phyloP scores from a whole-genome alignment of 2,797 vertebrate species.

The Luscinia megarhynchos region DNA sequence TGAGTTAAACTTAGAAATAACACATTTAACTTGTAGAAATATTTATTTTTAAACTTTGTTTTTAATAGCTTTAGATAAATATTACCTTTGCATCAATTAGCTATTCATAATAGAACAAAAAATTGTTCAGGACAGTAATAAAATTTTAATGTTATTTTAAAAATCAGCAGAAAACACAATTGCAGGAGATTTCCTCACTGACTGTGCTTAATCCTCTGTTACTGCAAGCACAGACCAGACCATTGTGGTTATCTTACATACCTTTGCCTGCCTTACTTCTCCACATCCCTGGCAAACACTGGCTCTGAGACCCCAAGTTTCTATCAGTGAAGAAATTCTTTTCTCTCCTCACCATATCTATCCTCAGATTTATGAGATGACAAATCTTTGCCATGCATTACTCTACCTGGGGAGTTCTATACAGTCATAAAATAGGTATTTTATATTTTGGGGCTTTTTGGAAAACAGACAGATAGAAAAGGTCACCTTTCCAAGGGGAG shows the following conservation, averaged over 20 bases:
- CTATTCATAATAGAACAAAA: background rate
- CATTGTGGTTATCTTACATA: background rate
- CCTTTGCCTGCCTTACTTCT: background rate
- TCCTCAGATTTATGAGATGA: background rate
- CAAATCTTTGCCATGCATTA: background rate
- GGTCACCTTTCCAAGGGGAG: background rate
- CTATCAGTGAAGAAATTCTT: background rate
- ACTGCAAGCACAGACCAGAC: background rate
- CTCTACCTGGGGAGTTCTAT: background rate
- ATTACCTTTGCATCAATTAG: background rate
- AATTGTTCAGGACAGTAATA: background rate
- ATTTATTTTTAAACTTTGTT: background rate
- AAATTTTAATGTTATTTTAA: background rate
- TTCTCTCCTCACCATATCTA: background rate
- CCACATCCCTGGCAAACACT: background rate
- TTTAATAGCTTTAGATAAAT: background rate
- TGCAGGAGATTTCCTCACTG: background rate
- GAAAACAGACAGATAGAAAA: background rate
- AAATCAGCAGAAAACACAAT: background rate
- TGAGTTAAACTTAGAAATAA: background rate
- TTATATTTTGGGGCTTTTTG: background rate
- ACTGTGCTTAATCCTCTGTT: background rate
- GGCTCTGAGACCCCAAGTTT: background rate
- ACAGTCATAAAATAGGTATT: background rate
- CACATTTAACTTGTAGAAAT: background rate